A percentile compares a stretch with the other conserved stretches of the same genome.
Conservation (phyloP, 2,888 invertebrate genomes). For the Caenorhabditis afra region DNA sequence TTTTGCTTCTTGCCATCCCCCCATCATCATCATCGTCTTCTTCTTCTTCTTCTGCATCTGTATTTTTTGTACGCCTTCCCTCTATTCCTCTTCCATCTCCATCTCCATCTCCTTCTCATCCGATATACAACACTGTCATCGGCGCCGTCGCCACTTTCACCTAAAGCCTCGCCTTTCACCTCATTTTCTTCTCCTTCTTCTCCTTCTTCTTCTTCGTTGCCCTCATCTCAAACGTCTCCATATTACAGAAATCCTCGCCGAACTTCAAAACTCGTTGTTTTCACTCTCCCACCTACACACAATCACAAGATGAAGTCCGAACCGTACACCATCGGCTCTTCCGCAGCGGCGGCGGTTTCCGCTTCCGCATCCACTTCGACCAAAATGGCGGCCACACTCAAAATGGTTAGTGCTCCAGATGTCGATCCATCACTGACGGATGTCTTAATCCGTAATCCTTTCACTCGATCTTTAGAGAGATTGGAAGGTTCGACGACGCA, state of each 20-base stretch:
- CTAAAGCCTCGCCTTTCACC: conserved; percentile 12
- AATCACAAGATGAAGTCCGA: conserved; percentile 32
- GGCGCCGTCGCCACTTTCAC: conserved; percentile 31
- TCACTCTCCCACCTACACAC: conserved; percentile 3
- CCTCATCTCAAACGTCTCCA: conserved; percentile 11
- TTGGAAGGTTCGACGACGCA: too few relatives aligned
- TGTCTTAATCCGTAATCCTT: too few relatives aligned
- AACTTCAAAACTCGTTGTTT: too few relatives aligned
- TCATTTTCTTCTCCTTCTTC: not conserved
- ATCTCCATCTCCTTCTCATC: conserved; percentile 6
- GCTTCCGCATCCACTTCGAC: too few relatives aligned
- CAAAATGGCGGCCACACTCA: not conserved
- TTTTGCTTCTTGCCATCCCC: not conserved
- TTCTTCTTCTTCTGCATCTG: conserved; percentile 6
- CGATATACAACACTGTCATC: too few relatives aligned
- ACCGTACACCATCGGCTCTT: conserved; percentile 22
- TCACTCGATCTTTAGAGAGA: too few relatives aligned
- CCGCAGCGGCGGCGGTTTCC: not conserved
- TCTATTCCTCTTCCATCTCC: conserved; percentile 20
- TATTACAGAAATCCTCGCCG: not conserved
- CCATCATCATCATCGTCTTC: conserved; percentile 10
- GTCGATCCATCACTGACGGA: too few relatives aligned
- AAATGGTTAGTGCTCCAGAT: conserved; percentile 3
- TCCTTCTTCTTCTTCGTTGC: too few relatives aligned
- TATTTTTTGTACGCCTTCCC: conserved; percentile 9